Conservation (phyloP, 2,888 invertebrate genomes). For the Harpalus rubripes region DNA sequence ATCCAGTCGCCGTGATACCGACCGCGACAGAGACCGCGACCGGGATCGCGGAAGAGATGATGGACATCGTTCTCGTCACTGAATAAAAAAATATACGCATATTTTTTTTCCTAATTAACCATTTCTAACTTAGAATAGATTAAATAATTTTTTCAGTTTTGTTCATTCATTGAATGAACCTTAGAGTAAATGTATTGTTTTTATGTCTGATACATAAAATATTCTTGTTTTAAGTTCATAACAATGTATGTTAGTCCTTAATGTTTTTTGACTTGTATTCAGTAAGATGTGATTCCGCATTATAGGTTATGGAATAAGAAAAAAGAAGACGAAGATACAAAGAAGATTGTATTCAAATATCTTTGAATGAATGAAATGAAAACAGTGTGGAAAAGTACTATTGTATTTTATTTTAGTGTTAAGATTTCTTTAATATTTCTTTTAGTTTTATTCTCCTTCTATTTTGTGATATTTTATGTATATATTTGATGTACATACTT, state of each 20-base stretch:
- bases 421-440: constrained; percentile 56
- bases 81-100: constrained; percentile 70
- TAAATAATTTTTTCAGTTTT: constrained; percentile 47
- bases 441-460: constrained; percentile 59
- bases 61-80: constrained; percentile 87
- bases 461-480: constrained; percentile 53
- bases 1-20: constrained; percentile 81
- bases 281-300: constrained; percentile 52
- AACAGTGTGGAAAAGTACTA: constrained; percentile 58
- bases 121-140: constrained; percentile 18
- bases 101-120: constrained; percentile 36
- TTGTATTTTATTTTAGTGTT: constrained; percentile 67
- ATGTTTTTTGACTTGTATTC: constrained; percentile 53
- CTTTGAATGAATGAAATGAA: constrained; percentile 60
- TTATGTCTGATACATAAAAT: constrained; percentile 24
- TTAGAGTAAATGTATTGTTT: constrained; percentile 45
- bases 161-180: constrained; percentile 37
- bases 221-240: constrained; percentile 24
- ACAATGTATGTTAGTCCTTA: constrained; percentile 19
- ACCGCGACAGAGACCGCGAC: constrained; percentile 83
- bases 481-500: constrained; percentile 42
- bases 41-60: constrained; percentile 83
- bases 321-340: constrained; percentile 70
- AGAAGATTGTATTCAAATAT: constrained; percentile 73
- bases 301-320: constrained; percentile 67